A percentile compares a stretch with the other conserved stretches of the same genome.
These are phyloP conservation scores for Spilogale gracilis DNA, from an alignment of 2,113 vertebrate genomes.

Conservation along the genomic window DNA sequence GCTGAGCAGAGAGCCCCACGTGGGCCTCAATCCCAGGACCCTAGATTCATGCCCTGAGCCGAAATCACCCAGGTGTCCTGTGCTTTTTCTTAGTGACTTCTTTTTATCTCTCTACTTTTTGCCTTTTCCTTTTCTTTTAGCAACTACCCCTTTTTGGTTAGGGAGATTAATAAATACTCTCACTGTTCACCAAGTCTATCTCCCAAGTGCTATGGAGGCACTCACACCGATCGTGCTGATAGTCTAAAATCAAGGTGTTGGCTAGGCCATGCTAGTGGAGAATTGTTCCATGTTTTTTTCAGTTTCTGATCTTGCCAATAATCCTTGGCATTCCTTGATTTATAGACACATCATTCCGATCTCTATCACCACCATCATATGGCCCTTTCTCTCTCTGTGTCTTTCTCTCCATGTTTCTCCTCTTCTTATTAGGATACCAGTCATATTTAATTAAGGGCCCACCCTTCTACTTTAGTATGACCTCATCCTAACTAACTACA, in stretches of 20 bases:
- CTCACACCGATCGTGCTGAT: too few relatives aligned
- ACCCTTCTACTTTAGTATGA: not conserved
- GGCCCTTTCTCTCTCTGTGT: too few relatives aligned
- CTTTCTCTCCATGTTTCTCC: not conserved
- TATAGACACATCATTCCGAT: too few relatives aligned
- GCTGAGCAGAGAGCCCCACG: too few relatives aligned
- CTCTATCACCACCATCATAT: not conserved
- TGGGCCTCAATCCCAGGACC: too few relatives aligned
- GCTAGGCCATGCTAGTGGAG: not conserved
- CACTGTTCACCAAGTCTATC: fast-evolving
- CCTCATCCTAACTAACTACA: not conserved
- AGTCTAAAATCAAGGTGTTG: not conserved
- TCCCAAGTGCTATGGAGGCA: too few relatives aligned
- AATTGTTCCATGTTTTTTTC: not conserved
- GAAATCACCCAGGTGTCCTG: too few relatives aligned
- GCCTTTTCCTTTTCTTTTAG: not conserved
- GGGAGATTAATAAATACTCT: too few relatives aligned
- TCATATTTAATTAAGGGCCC: not conserved
- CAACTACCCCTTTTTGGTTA: not conserved
- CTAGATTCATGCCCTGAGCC: too few relatives aligned
- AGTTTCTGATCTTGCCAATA: not conserved
- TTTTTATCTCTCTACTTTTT: not conserved
- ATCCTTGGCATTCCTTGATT: not conserved
- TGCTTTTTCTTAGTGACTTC: not conserved
- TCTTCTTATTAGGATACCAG: not conserved